phyloP scores from a whole-genome alignment of 2,797 vertebrate genomes.

The Xerus rutilus region DNA sequence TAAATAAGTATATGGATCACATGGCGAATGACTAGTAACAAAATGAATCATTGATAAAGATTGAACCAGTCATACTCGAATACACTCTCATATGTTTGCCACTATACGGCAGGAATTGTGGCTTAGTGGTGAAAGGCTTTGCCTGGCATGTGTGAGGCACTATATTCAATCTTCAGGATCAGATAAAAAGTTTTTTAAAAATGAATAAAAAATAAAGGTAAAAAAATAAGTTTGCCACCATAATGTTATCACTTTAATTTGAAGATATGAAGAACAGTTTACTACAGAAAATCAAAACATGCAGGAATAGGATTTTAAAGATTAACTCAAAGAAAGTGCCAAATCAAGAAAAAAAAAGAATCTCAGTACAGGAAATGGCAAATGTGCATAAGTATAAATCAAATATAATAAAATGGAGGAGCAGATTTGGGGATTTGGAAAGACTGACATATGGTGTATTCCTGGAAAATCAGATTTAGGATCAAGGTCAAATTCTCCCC shows the following conservation, averaged over 20 bases:
- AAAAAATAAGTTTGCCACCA: neutral
- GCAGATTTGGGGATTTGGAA: neutral
- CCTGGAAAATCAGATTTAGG: neutral
- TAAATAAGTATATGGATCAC: neutral
- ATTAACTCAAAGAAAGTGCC: neutral
- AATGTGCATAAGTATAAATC: neutral
- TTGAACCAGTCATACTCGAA: neutral
- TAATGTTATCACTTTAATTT: neutral
- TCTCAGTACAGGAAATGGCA: neutral
- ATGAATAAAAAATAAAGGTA: too few species aligned
- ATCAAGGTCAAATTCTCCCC: neutral
- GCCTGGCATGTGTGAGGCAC: too few species aligned
- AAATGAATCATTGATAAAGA: conserved; percentile 6
- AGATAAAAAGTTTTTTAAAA: too few species aligned
- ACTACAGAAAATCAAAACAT: neutral
- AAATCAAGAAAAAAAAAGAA: neutral
- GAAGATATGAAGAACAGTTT: neutral
- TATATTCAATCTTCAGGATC: too few species aligned
- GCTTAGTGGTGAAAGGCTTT: too few species aligned
- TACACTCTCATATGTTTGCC: neutral
- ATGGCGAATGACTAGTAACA: neutral
- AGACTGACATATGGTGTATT: neutral
- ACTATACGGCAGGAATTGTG: neutral
- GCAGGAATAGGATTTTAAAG: neutral
- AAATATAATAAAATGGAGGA: neutral